These are phyloP conservation scores for Phrynosoma blainvillii DNA, from an alignment of 2,113 vertebrate species.

Conservation along the genomic window DNA sequence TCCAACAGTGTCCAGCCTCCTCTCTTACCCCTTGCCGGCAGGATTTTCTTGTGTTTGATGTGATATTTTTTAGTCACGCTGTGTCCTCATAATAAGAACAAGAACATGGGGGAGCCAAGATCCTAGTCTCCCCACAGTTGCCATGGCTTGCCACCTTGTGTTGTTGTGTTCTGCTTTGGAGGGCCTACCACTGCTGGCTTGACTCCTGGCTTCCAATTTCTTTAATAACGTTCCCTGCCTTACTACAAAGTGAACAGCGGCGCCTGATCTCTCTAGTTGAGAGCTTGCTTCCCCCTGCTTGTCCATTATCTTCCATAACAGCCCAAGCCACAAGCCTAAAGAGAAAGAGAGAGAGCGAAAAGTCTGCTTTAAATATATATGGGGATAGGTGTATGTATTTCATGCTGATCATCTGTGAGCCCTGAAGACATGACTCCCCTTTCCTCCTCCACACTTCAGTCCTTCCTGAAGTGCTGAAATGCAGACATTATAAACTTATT, in stretches of 20 bases:
- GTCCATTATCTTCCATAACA: slow-evolving; percentile 58
- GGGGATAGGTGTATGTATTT: neutral
- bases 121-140: slow-evolving; percentile 56
- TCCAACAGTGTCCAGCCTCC: slow-evolving; percentile 64
- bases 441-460: neutral
- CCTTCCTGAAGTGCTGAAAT: neutral
- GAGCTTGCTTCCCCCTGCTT: slow-evolving; percentile 51
- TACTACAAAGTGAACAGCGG: slow-evolving; percentile 58
- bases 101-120: slow-evolving; percentile 56
- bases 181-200: slow-evolving; percentile 50
- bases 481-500: neutral
- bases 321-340: neutral
- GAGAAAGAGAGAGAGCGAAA: slow-evolving; percentile 6
- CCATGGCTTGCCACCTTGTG: slow-evolving; percentile 41
- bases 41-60: slow-evolving; percentile 67
- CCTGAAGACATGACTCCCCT: neutral
- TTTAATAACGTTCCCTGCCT: slow-evolving; percentile 66
- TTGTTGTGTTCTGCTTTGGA: slow-evolving; percentile 64
- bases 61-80: slow-evolving; percentile 69
- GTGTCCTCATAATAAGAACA: slow-evolving; percentile 68
- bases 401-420: neutral
- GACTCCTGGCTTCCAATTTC: slow-evolving; percentile 61
- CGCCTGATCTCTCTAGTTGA: slow-evolving; percentile 62
- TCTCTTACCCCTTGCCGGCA: slow-evolving; percentile 70
- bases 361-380: neutral